Base-by-base conservation (phyloP, 2,113 vertebrate genomes). In the Rhinoderma darwinii region DNA sequence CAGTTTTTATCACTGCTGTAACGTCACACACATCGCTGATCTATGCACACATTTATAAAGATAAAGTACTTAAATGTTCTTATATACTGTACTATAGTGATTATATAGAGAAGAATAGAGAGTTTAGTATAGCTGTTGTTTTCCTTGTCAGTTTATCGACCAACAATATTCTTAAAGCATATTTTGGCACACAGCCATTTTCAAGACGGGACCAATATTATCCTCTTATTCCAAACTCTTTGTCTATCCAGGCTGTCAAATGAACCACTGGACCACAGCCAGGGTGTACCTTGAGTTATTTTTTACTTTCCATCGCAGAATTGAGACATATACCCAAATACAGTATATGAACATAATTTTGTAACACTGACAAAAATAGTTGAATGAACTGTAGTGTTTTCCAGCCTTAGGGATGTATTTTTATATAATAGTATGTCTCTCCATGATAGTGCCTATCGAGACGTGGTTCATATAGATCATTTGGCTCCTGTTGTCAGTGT, bases 131-230 rank as follows among this genome's bases (percentile, higher is more conserved):
- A 18, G 4, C 41, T 77, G 41, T 35, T 70, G 30, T 75, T 75
- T 75, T 47, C 15, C 44, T 22, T 27, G n/a, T 51, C 75, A 51
- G 75, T 43, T 51, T 77, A 77, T 77, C 44, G 5, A 77, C 44
- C 50, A 27, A 54, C 30, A 54, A 44, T 51, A 47, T 51, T 14
- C 50, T 78, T 78, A 78, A 35, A 47, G 25, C 50, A 78, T 20
- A 44, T n/a, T 56, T 76, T 79, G 76, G 32, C 50, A 22, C 5
- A 2, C 30, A 47, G 51, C 76, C 76, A 76, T 50, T 6, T 76
- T 30, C 74, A 59, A 50, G 35, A 82, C 7, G 6, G 41, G n/a
- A 50, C 61, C 51, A 39, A 76, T 76, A 50, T 85, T 77, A 75
- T 75, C 32, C 70, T 59, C 41, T 56, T 75, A 75, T 84, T 78